These are phyloP conservation scores for Cololabis saira DNA, from an alignment of 2,113 vertebrate genomes.

Conservation along the genomic window DNA sequence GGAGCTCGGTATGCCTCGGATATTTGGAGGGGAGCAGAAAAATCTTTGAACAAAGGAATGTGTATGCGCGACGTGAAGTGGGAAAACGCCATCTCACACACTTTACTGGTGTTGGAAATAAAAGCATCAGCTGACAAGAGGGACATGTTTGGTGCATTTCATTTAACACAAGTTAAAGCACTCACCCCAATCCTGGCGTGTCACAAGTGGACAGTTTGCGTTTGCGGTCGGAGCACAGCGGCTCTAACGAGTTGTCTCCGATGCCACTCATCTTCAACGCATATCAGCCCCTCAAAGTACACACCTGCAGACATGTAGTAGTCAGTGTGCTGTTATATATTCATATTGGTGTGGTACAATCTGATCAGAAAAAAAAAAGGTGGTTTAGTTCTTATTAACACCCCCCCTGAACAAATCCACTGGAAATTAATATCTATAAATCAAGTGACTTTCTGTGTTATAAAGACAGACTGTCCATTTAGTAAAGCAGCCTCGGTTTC, in stretches of 20 bases:
- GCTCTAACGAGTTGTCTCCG: slow-evolving; percentile 92
- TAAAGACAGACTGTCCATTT: slow-evolving; percentile 52
- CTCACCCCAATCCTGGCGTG: slow-evolving; percentile 88
- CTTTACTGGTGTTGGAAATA: slow-evolving; percentile 2
- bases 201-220: slow-evolving; percentile 94
- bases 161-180: slow-evolving; percentile 9
- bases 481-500: slow-evolving; percentile 60
- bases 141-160: background rate
- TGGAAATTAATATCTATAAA: slow-evolving; percentile 19
- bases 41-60: slow-evolving; percentile 3
- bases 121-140: slow-evolving; percentile 8
- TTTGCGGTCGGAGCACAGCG: slow-evolving; percentile 90
- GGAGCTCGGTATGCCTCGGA: slow-evolving; percentile 23
- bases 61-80: background rate
- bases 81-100: slow-evolving; percentile 3
- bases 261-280: slow-evolving; percentile 92
- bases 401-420: background rate
- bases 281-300: slow-evolving; percentile 89
- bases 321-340: background rate
- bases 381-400: slow-evolving; percentile 1
- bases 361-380: slow-evolving; percentile 12
- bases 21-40: slow-evolving; percentile 14
- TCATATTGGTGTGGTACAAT: slow-evolving; percentile 7
- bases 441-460: slow-evolving; percentile 51
- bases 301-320: background rate